These are phyloP conservation scores for Albula glossodonta DNA, from an alignment of 2,113 vertebrate species.

Conservation along the genomic window DNA sequence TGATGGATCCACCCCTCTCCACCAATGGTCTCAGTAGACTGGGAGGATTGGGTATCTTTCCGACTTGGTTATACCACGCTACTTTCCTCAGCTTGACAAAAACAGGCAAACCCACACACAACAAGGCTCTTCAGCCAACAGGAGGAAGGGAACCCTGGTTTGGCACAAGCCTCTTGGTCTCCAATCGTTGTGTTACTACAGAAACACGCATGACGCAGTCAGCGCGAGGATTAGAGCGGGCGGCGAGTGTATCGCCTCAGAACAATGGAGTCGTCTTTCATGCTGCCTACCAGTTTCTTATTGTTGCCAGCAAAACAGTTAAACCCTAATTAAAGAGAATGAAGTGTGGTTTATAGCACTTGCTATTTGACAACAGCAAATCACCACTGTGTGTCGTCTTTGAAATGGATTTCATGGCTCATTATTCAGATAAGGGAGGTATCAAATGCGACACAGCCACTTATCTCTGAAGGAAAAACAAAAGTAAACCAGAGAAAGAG, in stretches of 20 bases:
- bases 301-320: slow-evolving; percentile 35
- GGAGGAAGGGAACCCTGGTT: neutral
- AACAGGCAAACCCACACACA: too few species aligned
- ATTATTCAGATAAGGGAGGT: too few species aligned
- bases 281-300: slow-evolving; percentile 36
- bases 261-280: slow-evolving; percentile 41
- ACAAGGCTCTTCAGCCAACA: slow-evolving; percentile 1
- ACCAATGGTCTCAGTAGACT: slow-evolving; percentile 33
- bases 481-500: too few species aligned
- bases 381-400: too few species aligned
- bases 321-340: slow-evolving; percentile 48
- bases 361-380: slow-evolving; percentile 44
- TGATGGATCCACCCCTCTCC: slow-evolving; percentile 4
- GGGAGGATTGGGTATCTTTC: slow-evolving; percentile 28
- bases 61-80: slow-evolving; percentile 28
- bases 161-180: neutral
- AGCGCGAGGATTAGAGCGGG: slow-evolving; percentile 4
- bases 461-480: too few species aligned
- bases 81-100: neutral
- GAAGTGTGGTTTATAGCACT: slow-evolving; percentile 41
- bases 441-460: too few species aligned
- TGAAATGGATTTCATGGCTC: too few species aligned
- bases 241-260: slow-evolving; percentile 32
- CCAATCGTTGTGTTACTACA: neutral
- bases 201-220: neutral